Conservation (phyloP, 1,140 invertebrate genomes). For the Teleopsis dalmanni region DNA sequence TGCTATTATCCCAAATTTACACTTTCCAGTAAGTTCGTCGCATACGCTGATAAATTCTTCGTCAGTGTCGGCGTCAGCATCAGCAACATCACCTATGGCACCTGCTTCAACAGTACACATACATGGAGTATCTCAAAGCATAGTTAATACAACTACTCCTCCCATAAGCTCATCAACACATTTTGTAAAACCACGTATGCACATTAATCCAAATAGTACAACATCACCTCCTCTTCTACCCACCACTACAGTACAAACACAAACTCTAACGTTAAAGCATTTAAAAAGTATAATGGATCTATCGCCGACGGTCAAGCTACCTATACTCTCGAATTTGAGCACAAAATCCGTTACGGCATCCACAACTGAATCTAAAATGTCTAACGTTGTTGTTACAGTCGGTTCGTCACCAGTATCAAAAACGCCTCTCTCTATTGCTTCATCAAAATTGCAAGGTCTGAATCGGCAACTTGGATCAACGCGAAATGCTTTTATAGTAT, state of each 20-base stretch:
- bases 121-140: slow-evolving; percentile 7
- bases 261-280: too few relatives aligned
- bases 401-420: slow-evolving; percentile 6
- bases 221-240: too few relatives aligned
- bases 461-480: slow-evolving; percentile 12
- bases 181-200: too few relatives aligned
- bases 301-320: not conserved
- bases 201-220: too few relatives aligned
- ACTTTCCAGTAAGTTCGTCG: too few relatives aligned
- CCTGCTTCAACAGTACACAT: slow-evolving; percentile 8
- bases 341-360: too few relatives aligned
- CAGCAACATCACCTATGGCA: not conserved
- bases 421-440: slow-evolving; percentile 10
- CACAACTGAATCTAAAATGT: not conserved
- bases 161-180: not conserved
- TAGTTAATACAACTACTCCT: too few relatives aligned
- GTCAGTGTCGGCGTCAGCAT: not conserved
- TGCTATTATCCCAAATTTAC: too few relatives aligned
- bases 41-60: not conserved
- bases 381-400: slow-evolving; percentile 11
- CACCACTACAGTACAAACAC: too few relatives aligned
- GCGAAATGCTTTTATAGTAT: slow-evolving; percentile 1
- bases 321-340: too few relatives aligned
- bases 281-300: too few relatives aligned
- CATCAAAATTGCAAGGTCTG: slow-evolving; percentile 8